phyloP scores from a whole-genome alignment of 2,113 vertebrate genomes.

The Poicephalus meyeri region DNA sequence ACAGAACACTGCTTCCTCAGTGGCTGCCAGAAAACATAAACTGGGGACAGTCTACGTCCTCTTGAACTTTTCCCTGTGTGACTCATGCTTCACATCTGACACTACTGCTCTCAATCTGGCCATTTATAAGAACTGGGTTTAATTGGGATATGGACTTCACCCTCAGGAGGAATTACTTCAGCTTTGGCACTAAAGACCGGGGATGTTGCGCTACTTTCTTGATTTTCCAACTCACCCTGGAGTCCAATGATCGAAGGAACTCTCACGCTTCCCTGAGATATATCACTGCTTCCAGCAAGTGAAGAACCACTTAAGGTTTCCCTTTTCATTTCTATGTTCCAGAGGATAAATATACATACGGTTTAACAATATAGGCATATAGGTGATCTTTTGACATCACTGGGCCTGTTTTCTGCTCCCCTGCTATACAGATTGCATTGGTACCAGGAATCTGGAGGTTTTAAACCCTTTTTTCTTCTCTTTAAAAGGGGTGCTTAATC shows the following conservation, averaged over 20 bases:
- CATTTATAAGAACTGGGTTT: not conserved
- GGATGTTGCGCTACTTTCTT: not conserved
- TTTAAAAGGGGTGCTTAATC: not conserved
- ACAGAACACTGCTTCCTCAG: not conserved
- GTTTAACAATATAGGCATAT: not conserved
- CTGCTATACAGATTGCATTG: not conserved
- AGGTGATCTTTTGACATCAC: not conserved
- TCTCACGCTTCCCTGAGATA: not conserved
- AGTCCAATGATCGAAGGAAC: not conserved
- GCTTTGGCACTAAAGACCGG: fast-evolving
- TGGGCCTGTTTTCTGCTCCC: not conserved
- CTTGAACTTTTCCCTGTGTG: not conserved
- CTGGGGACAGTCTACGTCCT: fast-evolving
- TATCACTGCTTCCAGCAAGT: not conserved
- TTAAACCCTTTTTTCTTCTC: not conserved
- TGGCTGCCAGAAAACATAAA: not conserved
- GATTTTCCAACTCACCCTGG: fast-evolving
- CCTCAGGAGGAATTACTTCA: not conserved
- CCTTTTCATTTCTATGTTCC: not conserved
- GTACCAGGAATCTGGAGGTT: not conserved
- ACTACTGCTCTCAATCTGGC: not conserved
- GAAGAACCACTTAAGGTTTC: not conserved
- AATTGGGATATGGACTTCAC: fast-evolving
- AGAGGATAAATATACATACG: not conserved
- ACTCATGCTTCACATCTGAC: not conserved